phyloP scores from a whole-genome alignment of 2,113 vertebrate species.

The Calidris pygmaea region DNA sequence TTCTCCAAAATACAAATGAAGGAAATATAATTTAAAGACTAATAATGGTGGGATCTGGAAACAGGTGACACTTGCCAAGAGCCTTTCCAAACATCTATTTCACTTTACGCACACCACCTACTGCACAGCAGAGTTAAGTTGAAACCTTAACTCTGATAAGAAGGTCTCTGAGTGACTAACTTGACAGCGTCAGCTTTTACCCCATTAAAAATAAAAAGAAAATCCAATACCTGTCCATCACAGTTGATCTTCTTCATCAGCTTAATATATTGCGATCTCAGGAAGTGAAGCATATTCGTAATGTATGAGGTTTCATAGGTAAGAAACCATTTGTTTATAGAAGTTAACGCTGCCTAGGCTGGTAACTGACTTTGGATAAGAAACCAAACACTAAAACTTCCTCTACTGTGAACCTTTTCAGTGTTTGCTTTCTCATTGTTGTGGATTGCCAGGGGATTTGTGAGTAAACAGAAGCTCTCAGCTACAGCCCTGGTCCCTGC shows the following conservation, averaged over 20 bases:
- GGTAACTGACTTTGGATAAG: background rate
- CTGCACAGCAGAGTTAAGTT: background rate
- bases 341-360: background rate
- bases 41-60: background rate
- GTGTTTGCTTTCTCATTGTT: background rate
- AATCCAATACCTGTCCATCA: background rate
- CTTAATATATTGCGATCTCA: background rate
- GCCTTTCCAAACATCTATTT: background rate
- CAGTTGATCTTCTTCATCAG: background rate
- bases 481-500: background rate
- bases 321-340: background rate
- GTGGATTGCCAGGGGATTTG: background rate
- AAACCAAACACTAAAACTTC: background rate
- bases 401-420: background rate
- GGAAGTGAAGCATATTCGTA: background rate
- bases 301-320: background rate
- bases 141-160: background rate
- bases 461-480: background rate
- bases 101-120: fast-evolving
- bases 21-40: background rate
- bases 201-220: background rate
- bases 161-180: background rate
- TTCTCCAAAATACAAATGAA: background rate
- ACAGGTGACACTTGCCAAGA: background rate
- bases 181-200: background rate